These are phyloP conservation scores for Poecilia wingei DNA, from an alignment of 2,797 vertebrate genomes.

Conservation along the genomic window DNA sequence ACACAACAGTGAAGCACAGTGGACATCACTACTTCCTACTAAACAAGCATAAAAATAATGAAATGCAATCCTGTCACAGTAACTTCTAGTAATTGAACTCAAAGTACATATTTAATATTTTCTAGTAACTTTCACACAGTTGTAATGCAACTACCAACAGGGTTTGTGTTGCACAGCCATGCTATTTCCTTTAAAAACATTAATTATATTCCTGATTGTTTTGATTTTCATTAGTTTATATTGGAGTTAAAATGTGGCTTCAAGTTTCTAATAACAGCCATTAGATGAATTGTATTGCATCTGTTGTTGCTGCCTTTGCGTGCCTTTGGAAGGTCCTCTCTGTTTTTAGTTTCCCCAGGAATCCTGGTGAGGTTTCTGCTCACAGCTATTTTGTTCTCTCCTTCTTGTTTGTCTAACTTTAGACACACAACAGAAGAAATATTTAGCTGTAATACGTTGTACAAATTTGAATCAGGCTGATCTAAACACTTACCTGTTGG, in stretches of 20 bases:
- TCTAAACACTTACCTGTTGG: not conserved
- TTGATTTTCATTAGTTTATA: not conserved
- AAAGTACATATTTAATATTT: not conserved
- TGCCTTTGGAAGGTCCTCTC: not conserved
- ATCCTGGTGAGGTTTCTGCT: not conserved
- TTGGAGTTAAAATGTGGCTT: not conserved
- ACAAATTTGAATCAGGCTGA: not conserved
- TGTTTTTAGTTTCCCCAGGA: not conserved
- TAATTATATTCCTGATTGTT: not conserved
- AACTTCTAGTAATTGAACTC: not conserved
- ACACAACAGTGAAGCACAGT: slow-evolving; percentile 22
- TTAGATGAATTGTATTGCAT: not conserved
- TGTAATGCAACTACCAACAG: not conserved
- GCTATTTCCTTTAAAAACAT: not conserved
- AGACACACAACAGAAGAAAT: not conserved
- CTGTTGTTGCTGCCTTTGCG: not conserved
- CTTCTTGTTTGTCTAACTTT: not conserved
- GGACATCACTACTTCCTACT: slow-evolving; percentile 3
- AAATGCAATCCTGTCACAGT: not conserved
- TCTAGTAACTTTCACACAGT: not conserved
- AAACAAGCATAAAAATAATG: not conserved
- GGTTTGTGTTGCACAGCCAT: not conserved
- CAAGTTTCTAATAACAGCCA: not conserved
- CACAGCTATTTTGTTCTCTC: not conserved
- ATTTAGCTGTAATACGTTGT: not conserved